These are phyloP conservation scores for Pardalotus punctatus DNA, from an alignment of 2,113 vertebrate species.

Conservation along the genomic window DNA sequence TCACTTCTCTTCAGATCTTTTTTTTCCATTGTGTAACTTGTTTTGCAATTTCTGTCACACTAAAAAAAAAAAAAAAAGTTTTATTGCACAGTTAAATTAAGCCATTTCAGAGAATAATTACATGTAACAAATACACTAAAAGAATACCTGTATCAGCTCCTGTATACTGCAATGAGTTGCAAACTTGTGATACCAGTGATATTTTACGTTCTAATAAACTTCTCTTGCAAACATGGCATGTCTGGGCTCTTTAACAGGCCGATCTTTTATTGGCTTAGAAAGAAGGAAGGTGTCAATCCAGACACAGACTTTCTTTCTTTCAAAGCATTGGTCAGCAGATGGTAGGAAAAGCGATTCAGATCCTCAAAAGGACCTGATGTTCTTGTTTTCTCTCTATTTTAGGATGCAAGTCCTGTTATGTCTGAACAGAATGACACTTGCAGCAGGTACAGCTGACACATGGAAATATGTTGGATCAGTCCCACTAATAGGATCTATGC, in stretches of 20 bases:
- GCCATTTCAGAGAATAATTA: background rate
- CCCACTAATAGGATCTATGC: slow-evolving; percentile 58
- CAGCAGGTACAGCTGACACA: slow-evolving; percentile 71
- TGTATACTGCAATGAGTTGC: background rate
- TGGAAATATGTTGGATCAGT: slow-evolving; percentile 59
- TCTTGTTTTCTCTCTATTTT: slow-evolving; percentile 68
- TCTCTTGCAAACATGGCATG: background rate
- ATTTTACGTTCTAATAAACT: background rate
- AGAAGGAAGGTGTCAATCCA: background rate
- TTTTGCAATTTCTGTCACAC: background rate
- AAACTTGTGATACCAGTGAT: background rate
- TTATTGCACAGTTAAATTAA: background rate
- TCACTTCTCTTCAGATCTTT: background rate
- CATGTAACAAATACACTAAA: background rate
- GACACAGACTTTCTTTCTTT: slow-evolving; percentile 32
- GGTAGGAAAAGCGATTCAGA: slow-evolving; percentile 64
- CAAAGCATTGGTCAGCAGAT: slow-evolving; percentile 39
- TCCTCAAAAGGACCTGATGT: slow-evolving; percentile 55
- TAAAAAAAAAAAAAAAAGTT: background rate
- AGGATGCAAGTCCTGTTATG: slow-evolving; percentile 60
- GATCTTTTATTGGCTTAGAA: background rate
- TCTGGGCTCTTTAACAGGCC: background rate
- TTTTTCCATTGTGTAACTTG: background rate
- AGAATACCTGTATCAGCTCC: background rate
- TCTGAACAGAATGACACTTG: slow-evolving; percentile 67